phyloP scores from a whole-genome alignment of 23 tunicate species.

The Trididemnum clinides region DNA sequence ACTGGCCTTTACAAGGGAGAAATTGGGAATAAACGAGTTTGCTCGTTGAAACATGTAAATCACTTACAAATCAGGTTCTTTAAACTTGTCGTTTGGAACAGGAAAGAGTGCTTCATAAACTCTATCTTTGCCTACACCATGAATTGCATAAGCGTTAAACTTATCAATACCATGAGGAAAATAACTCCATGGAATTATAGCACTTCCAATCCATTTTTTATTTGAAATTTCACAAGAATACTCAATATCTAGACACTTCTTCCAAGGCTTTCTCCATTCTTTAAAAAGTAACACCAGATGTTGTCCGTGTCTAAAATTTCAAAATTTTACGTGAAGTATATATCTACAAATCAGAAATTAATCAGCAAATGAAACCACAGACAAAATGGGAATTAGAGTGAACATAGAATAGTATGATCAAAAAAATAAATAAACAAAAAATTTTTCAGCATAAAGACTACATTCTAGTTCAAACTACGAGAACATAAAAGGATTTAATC shows the following conservation, averaged over 20 bases:
- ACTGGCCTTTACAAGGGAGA: no score
- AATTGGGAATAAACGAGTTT: no score
- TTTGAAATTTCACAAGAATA: background rate
- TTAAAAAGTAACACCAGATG: constrained; percentile 61
- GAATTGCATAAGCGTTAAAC: constrained; percentile 75
- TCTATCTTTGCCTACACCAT: constrained; percentile 54
- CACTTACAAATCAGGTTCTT: constrained; percentile 74
- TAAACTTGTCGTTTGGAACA: constrained; percentile 8
- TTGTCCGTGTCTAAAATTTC: constrained; percentile 62
- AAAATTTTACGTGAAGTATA: background rate
- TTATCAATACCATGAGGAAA: constrained; percentile 51
- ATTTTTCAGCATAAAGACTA: no score
- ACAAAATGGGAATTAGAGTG: no score
- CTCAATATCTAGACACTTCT: constrained; percentile 39
- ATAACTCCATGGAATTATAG: constrained; percentile 75
- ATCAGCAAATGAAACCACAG: no score
- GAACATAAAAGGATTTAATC: no score
- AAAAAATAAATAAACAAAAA: no score
- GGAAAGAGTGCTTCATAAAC: constrained; percentile 68
- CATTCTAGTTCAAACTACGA: no score
- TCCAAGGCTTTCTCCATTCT: constrained; percentile 58
- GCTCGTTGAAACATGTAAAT: no score
- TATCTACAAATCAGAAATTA: no score
- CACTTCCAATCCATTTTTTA: constrained; percentile 53
- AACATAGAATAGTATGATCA: no score